Conservation (phyloP, 2,888 invertebrate genomes). For the Parnassius orleans region DNA sequence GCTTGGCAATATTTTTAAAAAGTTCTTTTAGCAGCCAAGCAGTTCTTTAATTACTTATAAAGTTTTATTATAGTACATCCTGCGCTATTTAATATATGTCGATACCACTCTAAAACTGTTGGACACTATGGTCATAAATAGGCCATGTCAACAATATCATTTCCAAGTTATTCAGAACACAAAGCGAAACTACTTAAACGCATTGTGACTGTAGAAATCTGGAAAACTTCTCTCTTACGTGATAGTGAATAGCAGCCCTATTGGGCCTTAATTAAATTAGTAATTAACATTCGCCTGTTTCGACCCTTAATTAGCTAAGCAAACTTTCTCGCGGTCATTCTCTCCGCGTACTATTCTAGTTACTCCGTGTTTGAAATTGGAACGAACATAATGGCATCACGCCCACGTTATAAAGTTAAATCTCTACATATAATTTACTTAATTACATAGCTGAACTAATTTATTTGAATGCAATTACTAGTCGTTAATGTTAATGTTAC, state of each 20-base stretch:
- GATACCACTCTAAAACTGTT: neutral
- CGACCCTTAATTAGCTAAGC: slow-evolving; percentile 57
- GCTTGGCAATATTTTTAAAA: too few relatives aligned
- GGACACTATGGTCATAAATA: neutral
- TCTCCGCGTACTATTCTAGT: slow-evolving; percentile 44
- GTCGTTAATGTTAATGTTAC: too few relatives aligned
- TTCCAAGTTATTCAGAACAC: neutral
- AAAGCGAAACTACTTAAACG: slow-evolving; percentile 34
- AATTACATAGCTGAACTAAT: slow-evolving; percentile 19
- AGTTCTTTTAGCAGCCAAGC: too few relatives aligned
- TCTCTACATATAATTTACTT: slow-evolving; percentile 13
- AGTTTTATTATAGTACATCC: too few relatives aligned
- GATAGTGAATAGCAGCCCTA: slow-evolving; percentile 51
- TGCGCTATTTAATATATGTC: neutral
- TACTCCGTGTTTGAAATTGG: slow-evolving; percentile 32
- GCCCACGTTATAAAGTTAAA: slow-evolving; percentile 22
- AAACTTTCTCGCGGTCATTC: slow-evolving; percentile 55
- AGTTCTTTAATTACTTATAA: too few relatives aligned
- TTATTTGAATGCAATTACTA: slow-evolving; percentile 16
- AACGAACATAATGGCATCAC: slow-evolving; percentile 7
- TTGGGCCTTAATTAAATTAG: slow-evolving; percentile 60
- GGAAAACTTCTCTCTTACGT: slow-evolving; percentile 66
- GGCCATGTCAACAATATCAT: too few relatives aligned
- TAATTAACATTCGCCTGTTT: slow-evolving; percentile 61
- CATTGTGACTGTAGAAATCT: slow-evolving; percentile 63